phyloP scores from a whole-genome alignment of 1,140 invertebrate genomes.

The Solenopsis fugax region DNA sequence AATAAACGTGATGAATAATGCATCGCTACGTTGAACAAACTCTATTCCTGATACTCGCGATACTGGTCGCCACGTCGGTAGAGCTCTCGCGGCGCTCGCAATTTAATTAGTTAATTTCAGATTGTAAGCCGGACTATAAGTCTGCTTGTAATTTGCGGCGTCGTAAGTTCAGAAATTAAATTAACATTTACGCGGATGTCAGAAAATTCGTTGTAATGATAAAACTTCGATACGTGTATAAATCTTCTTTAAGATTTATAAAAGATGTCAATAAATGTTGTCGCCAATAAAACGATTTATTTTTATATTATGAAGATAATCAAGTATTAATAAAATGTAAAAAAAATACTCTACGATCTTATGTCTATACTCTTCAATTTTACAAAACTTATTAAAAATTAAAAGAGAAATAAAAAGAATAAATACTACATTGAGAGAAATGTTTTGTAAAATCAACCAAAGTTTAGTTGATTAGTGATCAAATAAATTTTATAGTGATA shows the following conservation, averaged over 20 bases:
- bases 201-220: neutral
- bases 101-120: conserved; percentile 66
- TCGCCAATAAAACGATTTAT: neutral
- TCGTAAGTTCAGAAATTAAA: conserved; percentile 50
- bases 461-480: no score
- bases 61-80: conserved; percentile 21
- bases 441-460: no score
- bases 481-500: no score
- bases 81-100: conserved; percentile 42
- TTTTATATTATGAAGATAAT: neutral
- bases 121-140: conserved; percentile 42
- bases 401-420: neutral
- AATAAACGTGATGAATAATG: conserved; percentile 65
- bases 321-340: neutral
- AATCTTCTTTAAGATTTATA: neutral
- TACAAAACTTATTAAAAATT: neutral
- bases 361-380: neutral
- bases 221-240: neutral
- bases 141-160: conserved; percentile 54
- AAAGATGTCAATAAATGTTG: neutral
- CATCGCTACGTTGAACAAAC: conserved; percentile 55
- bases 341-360: neutral
- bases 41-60: conserved; percentile 59
- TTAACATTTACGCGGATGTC: conserved; percentile 27
- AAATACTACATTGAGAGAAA: no score